Conservation (phyloP, 1,140 invertebrate species). For the Drosophila oshimai region DNA sequence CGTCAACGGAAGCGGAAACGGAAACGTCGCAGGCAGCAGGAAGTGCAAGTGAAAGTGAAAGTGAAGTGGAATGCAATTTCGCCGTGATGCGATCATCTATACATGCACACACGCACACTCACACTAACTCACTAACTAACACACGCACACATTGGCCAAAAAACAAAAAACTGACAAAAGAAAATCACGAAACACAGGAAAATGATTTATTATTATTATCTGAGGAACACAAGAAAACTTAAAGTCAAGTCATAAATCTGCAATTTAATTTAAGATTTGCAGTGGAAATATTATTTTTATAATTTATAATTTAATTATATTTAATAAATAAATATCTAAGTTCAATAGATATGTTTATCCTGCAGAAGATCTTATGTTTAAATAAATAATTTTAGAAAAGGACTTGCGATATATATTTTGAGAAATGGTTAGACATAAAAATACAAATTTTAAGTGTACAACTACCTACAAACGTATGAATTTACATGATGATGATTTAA, state of each 20-base stretch:
- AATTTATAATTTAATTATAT: no score
- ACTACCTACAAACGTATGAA: no score
- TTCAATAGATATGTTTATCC: no score
- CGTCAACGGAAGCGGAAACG: conserved; percentile 10
- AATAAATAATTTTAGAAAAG: no score
- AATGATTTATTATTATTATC: no score
- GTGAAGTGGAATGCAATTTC: conserved; percentile 43
- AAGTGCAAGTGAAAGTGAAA: conserved; percentile 53
- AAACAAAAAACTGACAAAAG: neutral
- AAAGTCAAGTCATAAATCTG: conserved; percentile 3
- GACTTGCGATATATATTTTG: no score
- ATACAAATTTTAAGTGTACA: no score
- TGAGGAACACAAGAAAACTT: neutral
- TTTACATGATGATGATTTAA: no score
- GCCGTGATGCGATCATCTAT: conserved; percentile 37
- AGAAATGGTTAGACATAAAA: no score
- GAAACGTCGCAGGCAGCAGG: conserved; percentile 3
- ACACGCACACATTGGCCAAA: conserved; percentile 7
- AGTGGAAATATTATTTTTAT: neutral
- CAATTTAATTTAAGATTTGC: conserved; percentile 7
- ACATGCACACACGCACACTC: conserved; percentile 14
- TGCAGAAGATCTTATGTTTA: no score
- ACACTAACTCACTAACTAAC: neutral
- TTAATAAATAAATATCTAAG: no score
- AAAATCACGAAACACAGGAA: conserved; percentile 7